These are phyloP conservation scores for Herpetotheres cachinnans DNA, from an alignment of 2,113 vertebrate genomes.

Conservation along the genomic window DNA sequence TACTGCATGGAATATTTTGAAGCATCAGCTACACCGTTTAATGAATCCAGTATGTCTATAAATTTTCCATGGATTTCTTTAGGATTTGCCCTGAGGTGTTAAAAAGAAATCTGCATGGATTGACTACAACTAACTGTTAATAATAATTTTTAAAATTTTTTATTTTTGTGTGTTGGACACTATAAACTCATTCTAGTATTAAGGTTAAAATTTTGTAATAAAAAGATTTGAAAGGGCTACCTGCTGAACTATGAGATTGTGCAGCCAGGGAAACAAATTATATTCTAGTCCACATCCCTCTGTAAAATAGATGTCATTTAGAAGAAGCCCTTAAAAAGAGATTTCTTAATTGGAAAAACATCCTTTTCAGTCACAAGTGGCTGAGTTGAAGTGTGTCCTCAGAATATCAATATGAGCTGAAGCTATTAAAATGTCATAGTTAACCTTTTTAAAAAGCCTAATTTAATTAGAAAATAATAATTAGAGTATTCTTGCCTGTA, in stretches of 20 bases:
- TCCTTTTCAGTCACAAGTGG: constrained; percentile 68
- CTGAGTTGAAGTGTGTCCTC: constrained; percentile 62
- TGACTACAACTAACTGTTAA: neutral
- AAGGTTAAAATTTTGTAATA: neutral
- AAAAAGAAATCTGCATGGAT: neutral
- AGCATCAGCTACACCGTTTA: neutral
- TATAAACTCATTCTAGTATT: neutral
- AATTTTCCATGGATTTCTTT: neutral
- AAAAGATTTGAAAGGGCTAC: neutral
- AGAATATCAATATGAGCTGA: constrained; percentile 71
- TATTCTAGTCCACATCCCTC: constrained; percentile 22
- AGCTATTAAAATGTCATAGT: constrained; percentile 71
- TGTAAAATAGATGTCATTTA: constrained; percentile 69
- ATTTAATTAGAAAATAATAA: constrained; percentile 79
- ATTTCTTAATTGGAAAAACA: constrained; percentile 69
- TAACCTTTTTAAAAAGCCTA: constrained; percentile 70
- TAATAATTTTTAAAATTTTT: neutral
- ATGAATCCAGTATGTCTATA: neutral
- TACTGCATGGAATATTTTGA: neutral
- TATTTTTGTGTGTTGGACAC: neutral
- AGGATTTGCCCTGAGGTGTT: neutral
- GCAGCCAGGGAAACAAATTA: neutral
- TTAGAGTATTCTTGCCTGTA: constrained; percentile 47
- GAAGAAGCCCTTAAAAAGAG: constrained; percentile 64
- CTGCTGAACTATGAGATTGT: neutral